phyloP scores from a whole-genome alignment of 2,113 vertebrate genomes.

The Raja brachyura region DNA sequence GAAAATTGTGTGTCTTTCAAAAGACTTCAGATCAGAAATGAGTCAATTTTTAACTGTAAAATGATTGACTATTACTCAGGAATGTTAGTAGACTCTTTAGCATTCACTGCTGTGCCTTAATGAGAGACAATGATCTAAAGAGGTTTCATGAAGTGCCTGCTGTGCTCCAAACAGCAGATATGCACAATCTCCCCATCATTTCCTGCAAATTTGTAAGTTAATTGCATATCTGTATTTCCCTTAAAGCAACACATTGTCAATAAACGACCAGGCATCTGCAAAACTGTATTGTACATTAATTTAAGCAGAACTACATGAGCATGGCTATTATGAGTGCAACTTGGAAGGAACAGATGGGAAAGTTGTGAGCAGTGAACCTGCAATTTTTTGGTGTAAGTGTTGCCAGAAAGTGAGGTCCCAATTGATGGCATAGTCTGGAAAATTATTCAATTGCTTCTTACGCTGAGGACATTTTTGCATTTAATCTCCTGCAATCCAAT shows the following conservation, averaged over 20 bases:
- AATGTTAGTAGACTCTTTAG: not conserved
- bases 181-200: not conserved
- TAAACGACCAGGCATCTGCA: not conserved
- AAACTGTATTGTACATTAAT: not conserved
- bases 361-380: not conserved
- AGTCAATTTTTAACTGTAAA: not conserved
- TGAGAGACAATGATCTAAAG: not conserved
- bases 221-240: not conserved
- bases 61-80: not conserved
- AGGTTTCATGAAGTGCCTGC: not conserved
- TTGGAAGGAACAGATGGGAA: not conserved
- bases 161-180: not conserved
- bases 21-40: not conserved
- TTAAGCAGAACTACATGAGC: not conserved
- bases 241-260: not conserved
- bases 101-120: not conserved
- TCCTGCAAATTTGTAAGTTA: not conserved
- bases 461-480: not conserved
- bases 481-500: not conserved
- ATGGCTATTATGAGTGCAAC: not conserved
- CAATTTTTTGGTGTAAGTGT: not conserved
- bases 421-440: not conserved
- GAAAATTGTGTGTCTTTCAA: not conserved
- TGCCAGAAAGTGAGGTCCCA: not conserved
- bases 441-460: not conserved